Base-by-base conservation (phyloP, 2,113 vertebrate genomes). In the Callithrix jacchus region DNA sequence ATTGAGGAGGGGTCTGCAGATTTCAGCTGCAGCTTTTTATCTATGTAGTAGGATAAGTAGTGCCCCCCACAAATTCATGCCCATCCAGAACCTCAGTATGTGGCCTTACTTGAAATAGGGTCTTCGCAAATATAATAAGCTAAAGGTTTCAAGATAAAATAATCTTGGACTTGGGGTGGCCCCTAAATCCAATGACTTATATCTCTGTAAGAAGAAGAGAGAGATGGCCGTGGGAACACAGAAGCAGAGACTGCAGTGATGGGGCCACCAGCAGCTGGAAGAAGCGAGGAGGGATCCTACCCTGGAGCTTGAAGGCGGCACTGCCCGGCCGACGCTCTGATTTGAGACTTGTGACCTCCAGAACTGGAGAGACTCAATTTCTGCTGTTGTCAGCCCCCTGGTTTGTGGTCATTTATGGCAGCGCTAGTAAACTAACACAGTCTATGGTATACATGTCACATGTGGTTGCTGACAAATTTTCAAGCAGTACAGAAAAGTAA, bases 381-480 rank as follows among this genome's bases (percentile, higher is more conserved):
- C 37, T 18, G 66, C 32, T 73, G 42, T 42, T 56, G 32, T 32
- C 30, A 87, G 74, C 6, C n/a, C 79, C n/a, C 23, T 10, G 32
- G n/a, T 35, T n/a, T 27, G 27, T 13, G 3, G 49, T 49, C 1
- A 37, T n/a, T 25, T 8, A 45, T 5, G 25, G 42, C 30, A 8
- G 16, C 66, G 17, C 66, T 9, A 32, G 45, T 30, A 54, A 16
- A 27, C 73, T n/a, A 35, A 71, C 13, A 40, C 32, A 5, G 9
- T 6, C 3, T 12, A 18, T 40, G 27, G 7, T 4, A 23, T 52
- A 2, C 5, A 9, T 10, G 4, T 32, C 2, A 23, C 14, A 32
- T 1, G 18, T n/a, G 23, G 5, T 3, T 11, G 27, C 18, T 49
- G 88, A 52, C 52, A 47, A 32, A 11, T 61, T 71, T 73, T 71